Conservation (phyloP, 2,888 invertebrate species). For the Lottia scabra region DNA sequence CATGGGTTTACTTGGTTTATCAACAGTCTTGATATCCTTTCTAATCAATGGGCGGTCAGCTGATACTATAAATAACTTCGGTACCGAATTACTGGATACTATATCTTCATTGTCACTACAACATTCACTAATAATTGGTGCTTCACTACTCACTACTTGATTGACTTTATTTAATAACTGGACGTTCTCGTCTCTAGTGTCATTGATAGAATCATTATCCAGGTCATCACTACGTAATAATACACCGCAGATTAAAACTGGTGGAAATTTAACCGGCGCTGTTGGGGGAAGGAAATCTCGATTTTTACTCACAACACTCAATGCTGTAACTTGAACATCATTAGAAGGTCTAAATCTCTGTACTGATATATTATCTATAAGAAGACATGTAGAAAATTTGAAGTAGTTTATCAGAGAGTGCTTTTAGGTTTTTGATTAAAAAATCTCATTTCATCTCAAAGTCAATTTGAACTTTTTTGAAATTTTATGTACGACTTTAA, state of each 20-base stretch:
- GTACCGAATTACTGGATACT: background rate
- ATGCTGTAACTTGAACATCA: conserved; percentile 58
- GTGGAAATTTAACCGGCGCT: conserved; percentile 49
- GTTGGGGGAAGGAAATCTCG: conserved; percentile 13
- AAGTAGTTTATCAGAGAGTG: no score
- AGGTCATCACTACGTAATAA: conserved; percentile 57
- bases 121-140: conserved; percentile 43
- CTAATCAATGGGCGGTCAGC: background rate
- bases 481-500: no score
- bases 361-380: conserved; percentile 25
- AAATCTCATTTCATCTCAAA: no score
- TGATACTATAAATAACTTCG: background rate
- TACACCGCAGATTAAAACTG: conserved; percentile 65
- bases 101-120: background rate
- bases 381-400: background rate
- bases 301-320: conserved; percentile 65
- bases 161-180: conserved; percentile 84
- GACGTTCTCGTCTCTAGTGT: conserved; percentile 69
- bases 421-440: no score
- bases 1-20: background rate
- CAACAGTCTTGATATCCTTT: background rate
- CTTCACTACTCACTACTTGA: conserved; percentile 75
- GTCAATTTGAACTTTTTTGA: no score
- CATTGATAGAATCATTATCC: conserved; percentile 27
- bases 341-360: conserved; percentile 53